A percentile compares a stretch with the other conserved stretches of the same genome.
These are phyloP conservation scores for Latrodectus elegans DNA, from an alignment of 2,888 invertebrate species.

Conservation along the genomic window DNA sequence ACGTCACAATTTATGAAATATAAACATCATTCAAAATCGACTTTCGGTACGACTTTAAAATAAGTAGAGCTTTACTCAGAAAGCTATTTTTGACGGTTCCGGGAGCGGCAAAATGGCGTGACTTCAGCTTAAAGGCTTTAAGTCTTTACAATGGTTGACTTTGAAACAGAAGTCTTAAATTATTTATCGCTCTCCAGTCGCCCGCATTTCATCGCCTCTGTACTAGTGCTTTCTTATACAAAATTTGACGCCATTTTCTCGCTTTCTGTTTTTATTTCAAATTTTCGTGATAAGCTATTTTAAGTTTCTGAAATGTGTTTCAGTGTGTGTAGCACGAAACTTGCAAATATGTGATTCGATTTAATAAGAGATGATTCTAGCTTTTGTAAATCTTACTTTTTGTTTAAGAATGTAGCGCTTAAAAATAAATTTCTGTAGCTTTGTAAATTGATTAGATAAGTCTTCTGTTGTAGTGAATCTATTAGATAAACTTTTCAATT, in stretches of 20 bases:
- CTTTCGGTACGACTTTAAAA: too few relatives aligned
- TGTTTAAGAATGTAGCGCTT: too few relatives aligned
- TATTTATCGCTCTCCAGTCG: slow-evolving; percentile 51
- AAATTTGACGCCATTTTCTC: slow-evolving; percentile 24
- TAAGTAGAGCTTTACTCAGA: neutral
- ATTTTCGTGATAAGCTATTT: neutral
- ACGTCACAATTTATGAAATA: too few relatives aligned
- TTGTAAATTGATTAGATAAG: too few relatives aligned
- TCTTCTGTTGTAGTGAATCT: too few relatives aligned
- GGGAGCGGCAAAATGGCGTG: slow-evolving; percentile 26
- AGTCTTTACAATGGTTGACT: slow-evolving; percentile 6
- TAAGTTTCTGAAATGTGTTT: neutral
- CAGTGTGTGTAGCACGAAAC: neutral
- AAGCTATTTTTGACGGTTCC: slow-evolving; percentile 31
- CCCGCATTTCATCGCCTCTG: slow-evolving; percentile 33
- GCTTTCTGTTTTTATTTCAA: slow-evolving; percentile 27
- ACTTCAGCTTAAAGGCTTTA: neutral
- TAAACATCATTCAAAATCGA: too few relatives aligned
- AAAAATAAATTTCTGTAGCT: too few relatives aligned
- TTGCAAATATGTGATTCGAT: neutral
- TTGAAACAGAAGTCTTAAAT: slow-evolving; percentile 43
- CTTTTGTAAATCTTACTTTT: too few relatives aligned
- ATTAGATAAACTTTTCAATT: too few relatives aligned
- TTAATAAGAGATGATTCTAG: neutral
- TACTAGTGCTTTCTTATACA: slow-evolving; percentile 6